Base-by-base conservation (phyloP, 2,888 invertebrate species). In the Lordiphosa andalusiaca region DNA sequence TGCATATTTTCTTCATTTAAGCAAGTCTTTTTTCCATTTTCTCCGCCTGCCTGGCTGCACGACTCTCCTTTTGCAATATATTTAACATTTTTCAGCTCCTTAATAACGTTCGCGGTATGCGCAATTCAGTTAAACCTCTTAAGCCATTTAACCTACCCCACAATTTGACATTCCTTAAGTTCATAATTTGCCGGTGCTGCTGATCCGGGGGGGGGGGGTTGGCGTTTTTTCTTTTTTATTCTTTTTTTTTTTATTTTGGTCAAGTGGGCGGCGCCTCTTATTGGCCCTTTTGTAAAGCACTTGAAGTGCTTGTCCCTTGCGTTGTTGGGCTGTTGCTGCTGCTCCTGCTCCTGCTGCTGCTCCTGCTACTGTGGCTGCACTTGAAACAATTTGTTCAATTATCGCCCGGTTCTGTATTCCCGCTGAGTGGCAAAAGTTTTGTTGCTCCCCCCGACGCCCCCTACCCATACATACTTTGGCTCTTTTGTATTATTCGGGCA, bases 321-420 rank as follows among this genome's bases (percentile, higher is more conserved):
- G 61, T 64, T 65, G 30, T 30, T 30, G 30, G 30, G 30, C 9
- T 25, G 42, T 25, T 19, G 21, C 35, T 30, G 6, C 40, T 25
- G 42, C n/a, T n/a, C n/a, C 35, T 19, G 21, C 35, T 30, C 5
- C 40, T 25, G 23, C 64, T 25, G 42, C 35, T 19, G 21, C 35
- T 30, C 5, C 40, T 25, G 23, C 64, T 2, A 19, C 19, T 63
- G 48, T 67, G 61, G 58, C 63, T 82, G 77, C 67, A 73, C 78
- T 83, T 70, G 76, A 84, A 85, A 85, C 84, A 85, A 85, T 83
- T 85, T 85, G 74, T 73, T 71, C 83, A 76, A 76, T 83, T 78
- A 83, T 82, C 74, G 76, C 73, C 64, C 57, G 21, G 21, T 39
- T 37, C 23, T 10, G 19, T 19, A 42, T 30, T 51, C 25, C 46